Conservation (phyloP, 2,113 vertebrate species). For the Pampusana beccarii region DNA sequence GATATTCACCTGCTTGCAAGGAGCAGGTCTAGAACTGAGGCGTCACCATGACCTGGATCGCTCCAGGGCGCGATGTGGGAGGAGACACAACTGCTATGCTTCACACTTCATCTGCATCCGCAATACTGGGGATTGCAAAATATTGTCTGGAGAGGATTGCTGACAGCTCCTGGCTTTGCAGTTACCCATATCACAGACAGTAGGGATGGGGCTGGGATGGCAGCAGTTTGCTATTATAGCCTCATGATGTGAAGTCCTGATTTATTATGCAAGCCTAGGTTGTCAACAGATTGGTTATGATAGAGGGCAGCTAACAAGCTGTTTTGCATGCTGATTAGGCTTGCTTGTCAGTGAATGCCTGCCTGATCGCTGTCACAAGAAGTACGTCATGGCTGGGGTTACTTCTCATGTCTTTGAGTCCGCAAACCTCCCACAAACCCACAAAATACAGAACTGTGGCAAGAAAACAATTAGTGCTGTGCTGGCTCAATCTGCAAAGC, state of each 20-base stretch:
- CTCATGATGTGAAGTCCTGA: background rate
- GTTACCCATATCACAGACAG: background rate
- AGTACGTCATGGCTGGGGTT: background rate
- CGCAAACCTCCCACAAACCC: background rate
- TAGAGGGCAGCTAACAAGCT: background rate
- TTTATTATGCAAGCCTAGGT: background rate
- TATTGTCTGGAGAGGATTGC: background rate
- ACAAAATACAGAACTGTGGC: background rate
- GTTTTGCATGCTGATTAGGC: background rate
- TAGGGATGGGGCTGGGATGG: background rate
- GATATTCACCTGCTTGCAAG: background rate
- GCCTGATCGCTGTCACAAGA: accelerated
- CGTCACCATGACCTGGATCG: background rate
- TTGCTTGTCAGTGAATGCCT: background rate
- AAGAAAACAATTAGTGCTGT: background rate
- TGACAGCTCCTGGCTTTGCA: background rate
- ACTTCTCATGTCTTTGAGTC: background rate
- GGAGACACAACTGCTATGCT: background rate
- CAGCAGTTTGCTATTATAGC: background rate
- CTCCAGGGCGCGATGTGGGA: background rate
- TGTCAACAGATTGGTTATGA: background rate
- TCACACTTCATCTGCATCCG: background rate
- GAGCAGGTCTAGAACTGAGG: background rate
- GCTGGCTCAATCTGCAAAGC: background rate
- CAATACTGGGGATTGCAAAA: background rate